Conservation (phyloP, 1,140 invertebrate species). For the Meloidogyne hapla region DNA sequence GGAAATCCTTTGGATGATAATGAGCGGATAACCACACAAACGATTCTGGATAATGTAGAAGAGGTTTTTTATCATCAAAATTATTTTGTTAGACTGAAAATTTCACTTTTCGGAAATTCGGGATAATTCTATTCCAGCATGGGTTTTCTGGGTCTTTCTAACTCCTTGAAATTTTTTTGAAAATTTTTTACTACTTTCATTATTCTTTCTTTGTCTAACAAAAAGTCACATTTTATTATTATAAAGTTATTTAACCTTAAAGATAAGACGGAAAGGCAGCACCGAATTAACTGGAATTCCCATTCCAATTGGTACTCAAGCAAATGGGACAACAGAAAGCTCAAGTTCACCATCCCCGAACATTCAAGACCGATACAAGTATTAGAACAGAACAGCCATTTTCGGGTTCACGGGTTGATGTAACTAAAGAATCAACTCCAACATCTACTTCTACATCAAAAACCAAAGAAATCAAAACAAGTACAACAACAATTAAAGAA, state of each 20-base stretch:
- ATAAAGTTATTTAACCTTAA: neutral
- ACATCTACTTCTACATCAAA: neutral
- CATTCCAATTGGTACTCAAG: neutral
- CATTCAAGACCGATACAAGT: neutral
- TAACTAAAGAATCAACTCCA: neutral
- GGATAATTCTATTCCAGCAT: too few relatives aligned
- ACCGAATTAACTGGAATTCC: neutral
- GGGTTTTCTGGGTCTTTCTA: too few relatives aligned
- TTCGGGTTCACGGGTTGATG: neutral
- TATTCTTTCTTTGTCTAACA: too few relatives aligned
- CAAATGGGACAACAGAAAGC: neutral
- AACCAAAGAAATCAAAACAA: conserved; percentile 1
- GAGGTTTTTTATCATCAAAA: too few relatives aligned
- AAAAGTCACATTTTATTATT: too few relatives aligned
- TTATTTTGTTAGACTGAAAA: too few relatives aligned
- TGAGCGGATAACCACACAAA: neutral
- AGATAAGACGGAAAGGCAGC: neutral
- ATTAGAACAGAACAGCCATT: neutral
- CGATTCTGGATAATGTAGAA: neutral
- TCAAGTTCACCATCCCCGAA: neutral
- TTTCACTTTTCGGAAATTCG: neutral
- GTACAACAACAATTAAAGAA: neutral
- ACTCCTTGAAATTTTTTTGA: too few relatives aligned
- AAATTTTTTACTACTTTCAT: too few relatives aligned
- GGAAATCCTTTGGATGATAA: neutral